These are phyloP conservation scores for Orthosia gracilis DNA, from an alignment of 2,888 invertebrate species.

Conservation along the genomic window DNA sequence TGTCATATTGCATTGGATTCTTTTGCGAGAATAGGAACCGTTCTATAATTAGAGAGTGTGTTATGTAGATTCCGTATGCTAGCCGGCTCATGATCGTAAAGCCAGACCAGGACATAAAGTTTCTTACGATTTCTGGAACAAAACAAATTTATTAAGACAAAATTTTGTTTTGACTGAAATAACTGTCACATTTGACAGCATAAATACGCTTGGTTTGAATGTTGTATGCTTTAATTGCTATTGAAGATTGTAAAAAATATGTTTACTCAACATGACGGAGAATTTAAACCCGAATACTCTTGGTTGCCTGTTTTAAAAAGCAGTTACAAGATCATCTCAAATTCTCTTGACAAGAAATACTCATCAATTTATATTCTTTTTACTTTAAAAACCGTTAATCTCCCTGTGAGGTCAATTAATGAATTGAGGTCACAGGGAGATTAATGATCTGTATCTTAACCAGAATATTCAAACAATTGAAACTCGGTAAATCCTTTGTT, in stretches of 20 bases:
- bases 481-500: no score
- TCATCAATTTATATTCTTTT: no score
- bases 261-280: no score
- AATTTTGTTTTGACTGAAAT: neutral
- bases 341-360: no score
- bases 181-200: neutral
- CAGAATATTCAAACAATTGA: no score
- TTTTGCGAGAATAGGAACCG: conserved; percentile 44
- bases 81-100: conserved; percentile 49
- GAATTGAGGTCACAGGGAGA: no score
- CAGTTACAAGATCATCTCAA: no score
- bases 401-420: no score
- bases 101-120: conserved; percentile 47
- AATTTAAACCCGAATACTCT: no score
- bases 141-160: neutral
- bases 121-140: conserved; percentile 42
- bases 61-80: conserved; percentile 57
- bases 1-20: conserved; percentile 54
- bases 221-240: neutral
- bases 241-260: neutral
- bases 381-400: no score
- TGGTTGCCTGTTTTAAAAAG: no score
- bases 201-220: neutral
- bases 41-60: conserved; percentile 49
- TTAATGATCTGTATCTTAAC: no score